phyloP scores from a whole-genome alignment of 2,113 vertebrate species.

The Xenopus laevis region DNA sequence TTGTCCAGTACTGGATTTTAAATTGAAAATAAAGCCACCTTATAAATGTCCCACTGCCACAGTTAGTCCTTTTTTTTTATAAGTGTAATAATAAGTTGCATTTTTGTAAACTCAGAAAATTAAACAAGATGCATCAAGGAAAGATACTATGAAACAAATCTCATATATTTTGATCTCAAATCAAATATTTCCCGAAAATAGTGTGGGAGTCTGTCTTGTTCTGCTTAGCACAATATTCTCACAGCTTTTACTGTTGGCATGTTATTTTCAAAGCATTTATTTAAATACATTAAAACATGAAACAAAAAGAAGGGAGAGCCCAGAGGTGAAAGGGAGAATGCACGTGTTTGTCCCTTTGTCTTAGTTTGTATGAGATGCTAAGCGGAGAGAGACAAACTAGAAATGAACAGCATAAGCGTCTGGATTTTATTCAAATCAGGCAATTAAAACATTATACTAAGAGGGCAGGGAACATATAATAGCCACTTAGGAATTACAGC shows the following conservation, averaged over 20 bases:
- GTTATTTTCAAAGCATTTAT: conserved; percentile 25
- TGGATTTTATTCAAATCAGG: conserved; percentile 46
- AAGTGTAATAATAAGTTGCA: no score
- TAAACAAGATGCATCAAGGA: no score
- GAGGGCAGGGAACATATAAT: conserved; percentile 3
- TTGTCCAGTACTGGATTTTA: no score
- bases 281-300: conserved; percentile 30
- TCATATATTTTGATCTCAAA: no score
- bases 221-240: background rate
- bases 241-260: conserved; percentile 2
- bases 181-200: no score
- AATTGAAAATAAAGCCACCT: no score
- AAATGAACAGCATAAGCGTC: conserved; percentile 34
- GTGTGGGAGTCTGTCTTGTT: background rate
- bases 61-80: no score
- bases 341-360: conserved; percentile 23
- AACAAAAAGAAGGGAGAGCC: conserved; percentile 11
- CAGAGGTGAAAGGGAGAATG: background rate
- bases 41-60: no score
- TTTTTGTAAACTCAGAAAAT: no score
- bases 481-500: conserved; percentile 26
- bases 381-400: conserved; percentile 29
- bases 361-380: conserved; percentile 25
- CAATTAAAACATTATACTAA: conserved; percentile 37
- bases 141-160: no score